Evolutionary conservation across 2,113 vertebrate genomes (phyloP).

Genomic region (Microtus montanus): DNA sequence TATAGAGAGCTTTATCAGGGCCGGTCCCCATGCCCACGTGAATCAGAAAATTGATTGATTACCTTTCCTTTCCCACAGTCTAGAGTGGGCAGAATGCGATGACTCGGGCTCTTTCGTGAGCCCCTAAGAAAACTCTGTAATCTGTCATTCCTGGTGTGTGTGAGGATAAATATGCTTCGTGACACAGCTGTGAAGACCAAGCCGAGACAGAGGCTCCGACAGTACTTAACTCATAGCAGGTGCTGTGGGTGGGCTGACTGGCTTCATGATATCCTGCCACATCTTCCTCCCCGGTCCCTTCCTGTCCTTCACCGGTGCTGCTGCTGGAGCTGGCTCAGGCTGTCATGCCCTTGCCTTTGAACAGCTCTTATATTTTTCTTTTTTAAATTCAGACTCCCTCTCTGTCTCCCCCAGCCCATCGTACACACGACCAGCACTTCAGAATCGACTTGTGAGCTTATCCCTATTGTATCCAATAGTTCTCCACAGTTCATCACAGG

Average conservation of each 20-base stretch:
- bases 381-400: neutral
- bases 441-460: neutral
- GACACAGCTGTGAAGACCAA: neutral
- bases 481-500: neutral
- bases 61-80: neutral
- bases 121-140: neutral
- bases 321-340: neutral
- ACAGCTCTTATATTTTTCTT: neutral
- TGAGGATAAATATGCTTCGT: neutral
- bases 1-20: neutral
- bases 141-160: neutral
- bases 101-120: neutral
- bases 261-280: accelerated
- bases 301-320: neutral
- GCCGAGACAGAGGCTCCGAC: neutral
- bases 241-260: neutral
- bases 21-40: neutral
- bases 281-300: neutral
- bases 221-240: neutral
- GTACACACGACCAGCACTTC: neutral
- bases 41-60: neutral
- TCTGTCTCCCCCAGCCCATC: neutral
- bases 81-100: neutral
- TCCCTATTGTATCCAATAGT: neutral
- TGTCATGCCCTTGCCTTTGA: neutral